Conservation (phyloP, 2,888 invertebrate genomes). For the Chaetogeoica ovagalla region DNA sequence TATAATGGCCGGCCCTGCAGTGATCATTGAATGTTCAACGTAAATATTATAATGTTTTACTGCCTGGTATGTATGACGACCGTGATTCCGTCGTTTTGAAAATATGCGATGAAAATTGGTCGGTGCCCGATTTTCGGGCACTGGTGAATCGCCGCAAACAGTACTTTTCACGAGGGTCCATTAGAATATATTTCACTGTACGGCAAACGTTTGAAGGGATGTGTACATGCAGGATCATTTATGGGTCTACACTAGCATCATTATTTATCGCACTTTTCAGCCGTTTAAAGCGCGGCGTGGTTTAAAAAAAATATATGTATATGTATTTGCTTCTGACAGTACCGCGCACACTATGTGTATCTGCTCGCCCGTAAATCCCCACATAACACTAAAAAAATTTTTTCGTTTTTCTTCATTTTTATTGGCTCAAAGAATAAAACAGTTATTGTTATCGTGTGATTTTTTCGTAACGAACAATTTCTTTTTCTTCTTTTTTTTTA, state of each 20-base stretch:
- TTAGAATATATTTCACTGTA: slow-evolving; percentile 18
- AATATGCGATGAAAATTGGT: not conserved
- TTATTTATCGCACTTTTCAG: slow-evolving; percentile 33
- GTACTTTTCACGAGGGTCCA: slow-evolving; percentile 13
- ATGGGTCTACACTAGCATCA: slow-evolving; percentile 26
- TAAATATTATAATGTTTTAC: slow-evolving; percentile 4
- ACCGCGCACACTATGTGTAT: not conserved
- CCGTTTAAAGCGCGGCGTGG: slow-evolving; percentile 25
- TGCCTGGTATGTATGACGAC: no score
- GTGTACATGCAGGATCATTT: slow-evolving; percentile 30
- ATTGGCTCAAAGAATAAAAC: not conserved
- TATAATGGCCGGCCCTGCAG: no score
- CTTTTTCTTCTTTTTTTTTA: no score
- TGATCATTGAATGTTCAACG: no score
- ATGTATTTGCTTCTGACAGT: slow-evolving; percentile 28
- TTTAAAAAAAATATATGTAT: not conserved
- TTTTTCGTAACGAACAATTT: no score
- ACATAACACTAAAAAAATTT: not conserved
- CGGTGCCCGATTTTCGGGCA: not conserved
- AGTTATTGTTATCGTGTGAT: not conserved
- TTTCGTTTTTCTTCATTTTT: not conserved
- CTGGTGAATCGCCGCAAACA: not conserved
- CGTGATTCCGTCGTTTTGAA: not conserved
- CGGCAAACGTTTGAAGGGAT: slow-evolving; percentile 25
- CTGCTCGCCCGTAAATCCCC: not conserved